Base-by-base conservation (phyloP, 2,888 invertebrate species). In the Agonopterix alstromeriana region DNA sequence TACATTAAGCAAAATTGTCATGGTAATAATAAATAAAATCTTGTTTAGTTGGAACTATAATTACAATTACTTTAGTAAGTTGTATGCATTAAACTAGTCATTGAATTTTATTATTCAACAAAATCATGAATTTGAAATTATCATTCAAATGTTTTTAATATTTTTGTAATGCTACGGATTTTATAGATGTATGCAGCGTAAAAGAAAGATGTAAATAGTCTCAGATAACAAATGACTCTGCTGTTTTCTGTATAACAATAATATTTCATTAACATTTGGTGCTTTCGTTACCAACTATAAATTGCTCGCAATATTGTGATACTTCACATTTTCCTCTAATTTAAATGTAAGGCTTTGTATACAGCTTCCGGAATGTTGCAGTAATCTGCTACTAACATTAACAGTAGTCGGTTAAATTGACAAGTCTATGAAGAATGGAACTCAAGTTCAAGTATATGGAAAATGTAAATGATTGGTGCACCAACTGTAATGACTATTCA, bases 281-380 rank as follows among this genome's bases (percentile, higher is more conserved):
- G 85, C 83, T 87, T 85, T 67, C 71, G 67, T 57, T 61, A 59
- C 62, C 47, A 14, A 49, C 47, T 69, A 63, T 65, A 69, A 69
- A 69, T 67, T 69, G 76, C 77, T 80, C 71, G 83, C 78, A 77
- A 80, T 70, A 73, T 79, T 78, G 79, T 78, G 77, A 82, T 82
- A 77, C 68, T 73, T 77, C 70, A 76, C 74, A 68, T 60, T 72
- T 73, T 73, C 60, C 61, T 68, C 70, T 71, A 68, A 71, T 72
- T 67, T 72, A 68, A 71, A 66, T 61, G 58, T 80, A 82, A 81
- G 78, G 87, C 87, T 86, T 87, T 88, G 88, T 88, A 87, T 70
- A 87, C 84, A 87, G 88, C 88, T 87, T 86, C 70, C 86, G 88
- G 88, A 88, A 85, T 88, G 88, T 88, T 87, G 77, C 75, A 80